Conservation (phyloP, 1,140 invertebrate genomes). For the Prorops nasuta region DNA sequence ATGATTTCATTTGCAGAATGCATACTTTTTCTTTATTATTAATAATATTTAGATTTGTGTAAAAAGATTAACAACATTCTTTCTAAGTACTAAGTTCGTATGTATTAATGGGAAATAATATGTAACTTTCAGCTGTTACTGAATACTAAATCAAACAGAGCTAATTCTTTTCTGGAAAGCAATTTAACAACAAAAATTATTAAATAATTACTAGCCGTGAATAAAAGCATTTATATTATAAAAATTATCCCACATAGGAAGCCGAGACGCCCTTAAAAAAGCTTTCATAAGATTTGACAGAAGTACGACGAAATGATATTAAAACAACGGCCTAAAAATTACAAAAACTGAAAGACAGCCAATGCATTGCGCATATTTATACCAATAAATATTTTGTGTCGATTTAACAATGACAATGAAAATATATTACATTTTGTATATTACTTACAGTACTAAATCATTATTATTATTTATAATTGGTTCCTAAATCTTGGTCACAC, state of each 20-base stretch:
- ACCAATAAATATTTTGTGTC: slow-evolving; percentile 29
- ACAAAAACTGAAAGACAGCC: background rate
- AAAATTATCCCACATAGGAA: too few relatives aligned
- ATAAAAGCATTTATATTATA: too few relatives aligned
- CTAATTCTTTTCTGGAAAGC: too few relatives aligned
- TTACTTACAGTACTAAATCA: slow-evolving; percentile 26
- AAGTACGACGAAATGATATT: slow-evolving; percentile 14
- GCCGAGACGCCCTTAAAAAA: too few relatives aligned
- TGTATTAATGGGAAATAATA: slow-evolving; percentile 25
- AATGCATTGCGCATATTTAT: slow-evolving; percentile 8
- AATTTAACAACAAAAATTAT: too few relatives aligned
- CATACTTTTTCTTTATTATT: slow-evolving; percentile 20
- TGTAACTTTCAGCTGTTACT: slow-evolving; percentile 19
- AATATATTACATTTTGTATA: slow-evolving; percentile 32
- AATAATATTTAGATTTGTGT: slow-evolving; percentile 34
- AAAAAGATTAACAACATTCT: slow-evolving; percentile 41
- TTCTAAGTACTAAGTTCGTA: slow-evolving; percentile 25
- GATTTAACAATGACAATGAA: slow-evolving; percentile 25
- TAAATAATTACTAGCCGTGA: too few relatives aligned
- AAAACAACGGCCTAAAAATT: slow-evolving; percentile 2
- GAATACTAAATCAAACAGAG: too few relatives aligned
- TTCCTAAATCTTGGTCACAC: slow-evolving; percentile 26
- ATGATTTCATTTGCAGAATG: background rate
- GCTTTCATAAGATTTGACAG: slow-evolving; percentile 6
- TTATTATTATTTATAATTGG: slow-evolving; percentile 18